These are phyloP conservation scores for Panopea generosa DNA, from an alignment of 2,888 invertebrate species.

Conservation along the genomic window DNA sequence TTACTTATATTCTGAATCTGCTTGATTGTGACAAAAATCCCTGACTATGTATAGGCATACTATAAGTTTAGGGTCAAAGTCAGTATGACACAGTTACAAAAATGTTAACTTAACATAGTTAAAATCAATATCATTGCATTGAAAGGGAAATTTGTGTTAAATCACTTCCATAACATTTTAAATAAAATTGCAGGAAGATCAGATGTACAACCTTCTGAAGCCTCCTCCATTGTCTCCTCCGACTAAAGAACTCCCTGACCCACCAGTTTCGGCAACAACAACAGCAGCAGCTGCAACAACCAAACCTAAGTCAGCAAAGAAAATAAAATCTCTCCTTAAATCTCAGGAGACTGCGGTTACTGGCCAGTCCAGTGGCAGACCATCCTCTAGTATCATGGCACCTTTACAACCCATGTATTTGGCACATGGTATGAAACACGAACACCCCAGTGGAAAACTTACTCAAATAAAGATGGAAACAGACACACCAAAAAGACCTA, in stretches of 20 bases:
- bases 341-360: slow-evolving; percentile 54
- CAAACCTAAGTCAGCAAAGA: slow-evolving; percentile 53
- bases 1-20: too few relatives aligned
- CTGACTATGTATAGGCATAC: too few relatives aligned
- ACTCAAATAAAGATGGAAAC: slow-evolving; percentile 38
- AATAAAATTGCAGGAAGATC: slow-evolving; percentile 80
- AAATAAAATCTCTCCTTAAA: slow-evolving; percentile 46
- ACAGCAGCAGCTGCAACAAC: slow-evolving; percentile 32
- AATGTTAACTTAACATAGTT: too few relatives aligned
- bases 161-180: too few relatives aligned
- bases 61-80: too few relatives aligned
- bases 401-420: slow-evolving; percentile 71
- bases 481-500: slow-evolving; percentile 78
- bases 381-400: slow-evolving; percentile 45
- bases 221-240: slow-evolving; percentile 33
- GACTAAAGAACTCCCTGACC: slow-evolving; percentile 13
- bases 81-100: too few relatives aligned
- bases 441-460: neutral
- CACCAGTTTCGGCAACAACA: slow-evolving; percentile 5
- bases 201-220: slow-evolving; percentile 70
- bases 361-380: slow-evolving; percentile 33
- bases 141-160: too few relatives aligned
- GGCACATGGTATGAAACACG: slow-evolving; percentile 64
- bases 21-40: too few relatives aligned
- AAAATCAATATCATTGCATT: too few relatives aligned